Base-by-base conservation (phyloP, 2,113 vertebrate genomes). In the Motacilla tschutschensis region DNA sequence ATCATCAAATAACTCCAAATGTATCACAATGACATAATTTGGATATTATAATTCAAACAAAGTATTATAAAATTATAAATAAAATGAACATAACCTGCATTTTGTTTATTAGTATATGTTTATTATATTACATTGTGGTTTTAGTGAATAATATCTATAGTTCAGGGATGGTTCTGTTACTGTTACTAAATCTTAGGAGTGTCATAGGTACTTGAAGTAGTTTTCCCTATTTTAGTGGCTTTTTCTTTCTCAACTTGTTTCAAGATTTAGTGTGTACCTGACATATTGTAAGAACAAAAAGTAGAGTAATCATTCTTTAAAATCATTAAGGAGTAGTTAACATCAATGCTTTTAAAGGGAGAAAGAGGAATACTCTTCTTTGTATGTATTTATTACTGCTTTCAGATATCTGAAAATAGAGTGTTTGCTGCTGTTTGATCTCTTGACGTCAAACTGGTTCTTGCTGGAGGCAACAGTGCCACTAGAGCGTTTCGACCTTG, bases 391-490 rank as follows among this genome's bases (percentile, higher is more conserved):
- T 81, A 33, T 72, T 88, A 44, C 57, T 79, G 51, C 55, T 91
- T 66, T 77, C 31, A 58, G 33, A 53, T 92, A 70, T 92, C 89
- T 92, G 87, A 88, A 91, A 94, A 94, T 74, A 91, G 63, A 35
- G 60, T 76, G 55, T 78, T 64, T 89, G 57, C 88, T 94, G 33
- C 78, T 88, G 57, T 89, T 92, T 94, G 71, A 88, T 90, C 92
- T 84, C 19, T 91, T 95, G 92, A 93, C n/a, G 71, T 57, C 82
- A 95, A 14, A 86, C 87, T 85, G 76, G 84, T 93, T 95, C 80
- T 95, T 92, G 92, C 91, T 96, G 36, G 85, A 95, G 91, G 93
- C 93, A 95, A 72, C 33, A 88, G 66, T 76, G 54, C 85, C 77
- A 90, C 40, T 75, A 81, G 88, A 89, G 72, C 4, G 0, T 74